Evolutionary conservation across 1,140 invertebrate genomes (phyloP).

Genomic region (Ditylenchus dipsaci): DNA sequence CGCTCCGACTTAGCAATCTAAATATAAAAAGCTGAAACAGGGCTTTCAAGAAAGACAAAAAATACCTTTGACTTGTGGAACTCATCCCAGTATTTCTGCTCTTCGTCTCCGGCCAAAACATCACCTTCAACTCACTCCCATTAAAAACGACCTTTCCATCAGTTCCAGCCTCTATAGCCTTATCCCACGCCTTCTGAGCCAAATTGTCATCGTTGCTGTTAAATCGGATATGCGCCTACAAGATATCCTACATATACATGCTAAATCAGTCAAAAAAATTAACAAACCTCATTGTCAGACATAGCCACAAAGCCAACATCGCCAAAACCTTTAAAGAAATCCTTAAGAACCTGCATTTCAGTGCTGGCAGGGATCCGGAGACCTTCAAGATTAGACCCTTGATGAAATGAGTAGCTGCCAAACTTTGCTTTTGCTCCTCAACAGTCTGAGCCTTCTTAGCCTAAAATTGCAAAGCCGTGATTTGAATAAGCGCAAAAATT

Average conservation of each 20-base stretch:
- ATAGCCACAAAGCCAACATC: conserved; percentile 47
- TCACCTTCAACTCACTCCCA: conserved; percentile 68
- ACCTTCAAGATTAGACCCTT: conserved; percentile 53
- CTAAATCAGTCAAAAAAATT: conserved; percentile 65
- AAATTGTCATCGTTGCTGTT: conserved; percentile 69
- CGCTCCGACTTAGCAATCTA: conserved; percentile 21
- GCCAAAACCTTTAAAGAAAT: conserved; percentile 51
- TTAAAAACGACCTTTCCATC: conserved; percentile 64
- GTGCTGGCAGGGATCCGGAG: conserved; percentile 31
- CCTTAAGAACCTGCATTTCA: conserved; percentile 33
- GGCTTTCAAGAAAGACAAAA: background rate
- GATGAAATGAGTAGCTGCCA: conserved; percentile 32
- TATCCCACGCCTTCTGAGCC: conserved; percentile 67
- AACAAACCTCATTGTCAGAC: conserved; percentile 14
- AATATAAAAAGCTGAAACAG: background rate
- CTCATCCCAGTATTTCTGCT: conserved; percentile 58
- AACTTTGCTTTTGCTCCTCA: conserved; percentile 20
- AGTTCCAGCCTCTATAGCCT: conserved; percentile 60
- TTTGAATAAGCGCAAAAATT: conserved; percentile 19
- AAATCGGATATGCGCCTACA: conserved; percentile 70
- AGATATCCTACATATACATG: conserved; percentile 60
- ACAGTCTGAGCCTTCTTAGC: conserved; percentile 46
- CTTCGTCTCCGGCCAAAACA: conserved; percentile 72
- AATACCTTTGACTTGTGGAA: conserved; percentile 25
- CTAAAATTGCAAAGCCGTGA: conserved; percentile 3